Evolutionary conservation across 2,888 invertebrate genomes (phyloP).

Genomic region (Hydropsyche betteni): DNA sequence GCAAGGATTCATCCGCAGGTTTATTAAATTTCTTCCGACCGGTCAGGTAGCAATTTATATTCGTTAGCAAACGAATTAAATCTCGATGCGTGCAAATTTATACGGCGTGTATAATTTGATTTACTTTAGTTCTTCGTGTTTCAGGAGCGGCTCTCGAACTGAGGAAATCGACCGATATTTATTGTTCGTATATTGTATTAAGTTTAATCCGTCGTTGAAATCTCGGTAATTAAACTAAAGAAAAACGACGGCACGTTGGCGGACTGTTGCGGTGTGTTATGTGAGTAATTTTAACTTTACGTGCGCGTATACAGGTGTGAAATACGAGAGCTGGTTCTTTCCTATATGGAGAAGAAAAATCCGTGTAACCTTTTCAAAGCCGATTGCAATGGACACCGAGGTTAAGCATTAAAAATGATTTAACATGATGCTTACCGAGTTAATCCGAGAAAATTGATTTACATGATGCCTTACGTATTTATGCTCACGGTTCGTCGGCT

Average conservation of each 20-base stretch:
- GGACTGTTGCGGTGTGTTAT: too few species aligned
- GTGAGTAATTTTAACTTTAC: too few species aligned
- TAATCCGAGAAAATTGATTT: slow-evolving; percentile 31
- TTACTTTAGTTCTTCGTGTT: slow-evolving; percentile 13
- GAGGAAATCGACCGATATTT: neutral
- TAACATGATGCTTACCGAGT: slow-evolving; percentile 32
- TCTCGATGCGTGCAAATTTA: slow-evolving; percentile 39
- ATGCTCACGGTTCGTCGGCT: slow-evolving; percentile 13
- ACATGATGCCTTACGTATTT: slow-evolving; percentile 26
- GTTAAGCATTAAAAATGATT: slow-evolving; percentile 32
- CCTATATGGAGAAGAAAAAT: neutral
- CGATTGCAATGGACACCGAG: slow-evolving; percentile 14
- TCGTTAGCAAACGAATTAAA: slow-evolving; percentile 44
- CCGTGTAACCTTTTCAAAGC: slow-evolving; percentile 24
- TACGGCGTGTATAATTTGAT: slow-evolving; percentile 35
- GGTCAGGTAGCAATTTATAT: slow-evolving; percentile 44
- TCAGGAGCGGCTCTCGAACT: neutral
- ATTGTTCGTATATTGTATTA: neutral
- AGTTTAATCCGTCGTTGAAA: too few species aligned
- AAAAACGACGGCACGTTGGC: too few species aligned
- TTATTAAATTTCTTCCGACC: slow-evolving; percentile 14
- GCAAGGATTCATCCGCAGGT: neutral
- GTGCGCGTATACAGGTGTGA: neutral
- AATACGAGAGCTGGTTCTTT: neutral
- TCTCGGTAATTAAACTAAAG: too few species aligned